phyloP scores from a whole-genome alignment of 2,888 invertebrate species.

The Rhingia campestris region DNA sequence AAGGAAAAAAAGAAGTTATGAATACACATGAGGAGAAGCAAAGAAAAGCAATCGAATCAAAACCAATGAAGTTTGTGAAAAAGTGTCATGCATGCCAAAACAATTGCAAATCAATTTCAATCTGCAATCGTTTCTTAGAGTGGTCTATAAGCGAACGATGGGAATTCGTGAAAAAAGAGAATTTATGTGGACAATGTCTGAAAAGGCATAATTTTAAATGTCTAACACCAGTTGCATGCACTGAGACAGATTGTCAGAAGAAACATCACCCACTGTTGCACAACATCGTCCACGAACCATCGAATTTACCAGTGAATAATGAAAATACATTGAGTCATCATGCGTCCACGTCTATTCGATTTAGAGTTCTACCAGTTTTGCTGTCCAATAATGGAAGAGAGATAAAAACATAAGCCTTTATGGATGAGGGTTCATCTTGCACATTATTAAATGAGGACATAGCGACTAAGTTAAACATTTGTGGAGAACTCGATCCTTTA shows the following conservation, averaged over 20 bases:
- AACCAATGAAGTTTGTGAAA: too few relatives aligned
- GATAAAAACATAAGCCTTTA: neutral
- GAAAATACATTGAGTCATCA: neutral
- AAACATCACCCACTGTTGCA: neutral
- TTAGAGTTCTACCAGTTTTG: neutral
- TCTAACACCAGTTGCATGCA: neutral
- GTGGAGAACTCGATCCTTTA: neutral
- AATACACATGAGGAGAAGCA: neutral
- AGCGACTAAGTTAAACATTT: neutral
- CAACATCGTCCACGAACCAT: neutral
- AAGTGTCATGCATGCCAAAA: neutral
- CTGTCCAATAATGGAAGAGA: neutral
- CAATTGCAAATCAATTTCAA: neutral
- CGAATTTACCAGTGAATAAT: neutral
- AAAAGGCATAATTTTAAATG: neutral
- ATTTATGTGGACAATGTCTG: conserved; percentile 34
- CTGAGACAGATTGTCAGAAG: neutral
- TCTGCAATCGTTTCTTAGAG: neutral
- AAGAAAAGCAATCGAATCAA: too few relatives aligned
- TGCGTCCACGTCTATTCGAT: neutral
- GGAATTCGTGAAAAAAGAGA: neutral
- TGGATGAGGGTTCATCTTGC: neutral
- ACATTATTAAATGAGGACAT: neutral
- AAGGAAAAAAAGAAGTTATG: neutral
- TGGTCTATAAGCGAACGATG: neutral